phyloP scores from a whole-genome alignment of 2,797 vertebrate species.

The Eospalax fontanierii region DNA sequence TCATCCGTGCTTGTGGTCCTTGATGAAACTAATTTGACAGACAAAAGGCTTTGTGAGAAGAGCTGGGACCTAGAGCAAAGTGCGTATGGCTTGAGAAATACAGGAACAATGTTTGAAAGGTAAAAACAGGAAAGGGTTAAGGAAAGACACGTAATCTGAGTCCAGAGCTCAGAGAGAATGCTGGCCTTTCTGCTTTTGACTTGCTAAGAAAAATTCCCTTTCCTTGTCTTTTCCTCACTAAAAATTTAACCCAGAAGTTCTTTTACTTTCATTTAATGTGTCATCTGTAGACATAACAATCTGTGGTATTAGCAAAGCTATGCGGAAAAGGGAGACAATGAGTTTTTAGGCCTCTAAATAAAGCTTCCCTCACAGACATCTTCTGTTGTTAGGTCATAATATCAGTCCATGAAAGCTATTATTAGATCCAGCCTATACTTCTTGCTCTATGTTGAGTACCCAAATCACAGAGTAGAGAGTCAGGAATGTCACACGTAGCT shows the following conservation, averaged over 20 bases:
- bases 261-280: constrained; percentile 49
- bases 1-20: background rate
- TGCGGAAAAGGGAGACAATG: background rate
- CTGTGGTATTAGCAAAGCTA: constrained; percentile 21
- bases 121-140: background rate
- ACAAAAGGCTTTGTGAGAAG: background rate
- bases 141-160: background rate
- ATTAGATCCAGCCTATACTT: constrained; percentile 51
- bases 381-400: constrained; percentile 60
- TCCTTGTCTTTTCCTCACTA: constrained; percentile 6
- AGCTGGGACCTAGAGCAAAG: background rate
- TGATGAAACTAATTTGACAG: background rate
- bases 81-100: background rate
- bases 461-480: constrained; percentile 70
- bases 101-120: background rate
- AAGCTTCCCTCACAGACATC: constrained; percentile 29
- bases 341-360: constrained; percentile 50
- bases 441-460: constrained; percentile 75
- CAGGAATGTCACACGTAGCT: background rate
- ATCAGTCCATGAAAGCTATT: constrained; percentile 57
- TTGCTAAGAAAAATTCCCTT: background rate
- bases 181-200: constrained; percentile 21
- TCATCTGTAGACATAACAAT: background rate
- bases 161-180: background rate
- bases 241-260: constrained; percentile 17